Conservation (phyloP, 1,140 invertebrate species). For the Diabrotica virgifera region DNA sequence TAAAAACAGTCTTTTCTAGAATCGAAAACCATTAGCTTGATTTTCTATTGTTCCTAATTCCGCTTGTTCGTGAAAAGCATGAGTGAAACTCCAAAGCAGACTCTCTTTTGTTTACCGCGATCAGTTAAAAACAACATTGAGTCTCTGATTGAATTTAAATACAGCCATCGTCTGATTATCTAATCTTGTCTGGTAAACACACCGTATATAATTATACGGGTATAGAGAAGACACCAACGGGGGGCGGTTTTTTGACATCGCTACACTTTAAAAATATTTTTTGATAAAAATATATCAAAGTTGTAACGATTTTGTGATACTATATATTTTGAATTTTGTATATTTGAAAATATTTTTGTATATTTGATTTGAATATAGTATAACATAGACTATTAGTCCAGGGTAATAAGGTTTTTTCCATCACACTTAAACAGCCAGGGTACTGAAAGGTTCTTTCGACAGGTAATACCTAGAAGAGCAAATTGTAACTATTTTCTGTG, state of each 20-base stretch:
- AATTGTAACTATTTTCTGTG: no score
- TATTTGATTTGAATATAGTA: no score
- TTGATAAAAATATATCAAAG: no score
- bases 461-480: no score
- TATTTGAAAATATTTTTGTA: no score
- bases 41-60: not conserved
- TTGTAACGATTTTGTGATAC: no score
- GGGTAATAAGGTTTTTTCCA: no score
- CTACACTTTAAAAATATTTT: not conserved
- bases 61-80: not conserved
- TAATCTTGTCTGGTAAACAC: slow-evolving; percentile 33
- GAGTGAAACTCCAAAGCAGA: not conserved
- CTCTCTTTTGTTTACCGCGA: slow-evolving; percentile 12
- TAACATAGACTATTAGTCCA: no score
- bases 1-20: not conserved
- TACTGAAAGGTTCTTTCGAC: no score
- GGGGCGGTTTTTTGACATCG: not conserved
- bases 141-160: slow-evolving; percentile 22
- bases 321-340: no score
- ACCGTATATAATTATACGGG: slow-evolving; percentile 39
- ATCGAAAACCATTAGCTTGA: not conserved
- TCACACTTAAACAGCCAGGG: no score
- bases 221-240: slow-evolving; percentile 19
- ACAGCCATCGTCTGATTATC: slow-evolving; percentile 22
- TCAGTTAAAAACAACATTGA: slow-evolving; percentile 18